Evolutionary conservation across 2,888 invertebrate species (phyloP).

Genomic region (Lordiphosa andalusiaca): DNA sequence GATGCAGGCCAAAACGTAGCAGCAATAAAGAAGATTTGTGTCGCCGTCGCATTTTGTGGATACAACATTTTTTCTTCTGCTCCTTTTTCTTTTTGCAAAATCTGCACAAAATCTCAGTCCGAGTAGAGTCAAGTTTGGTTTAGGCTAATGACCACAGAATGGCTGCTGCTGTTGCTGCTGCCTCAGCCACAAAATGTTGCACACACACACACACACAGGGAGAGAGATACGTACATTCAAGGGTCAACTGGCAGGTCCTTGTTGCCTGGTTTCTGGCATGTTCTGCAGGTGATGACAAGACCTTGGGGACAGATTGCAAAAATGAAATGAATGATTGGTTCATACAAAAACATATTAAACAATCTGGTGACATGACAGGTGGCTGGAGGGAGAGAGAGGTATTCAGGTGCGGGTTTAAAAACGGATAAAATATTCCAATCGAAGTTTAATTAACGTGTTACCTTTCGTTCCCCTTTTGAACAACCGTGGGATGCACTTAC

Average conservation of each 20-base stretch:
- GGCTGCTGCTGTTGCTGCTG: constrained; percentile 57
- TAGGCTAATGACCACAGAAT: constrained; percentile 74
- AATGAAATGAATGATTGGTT: constrained; percentile 59
- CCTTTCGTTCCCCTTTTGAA: constrained; percentile 8
- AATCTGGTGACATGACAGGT: background rate
- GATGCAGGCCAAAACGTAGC: constrained; percentile 66
- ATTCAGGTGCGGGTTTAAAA: too few species aligned
- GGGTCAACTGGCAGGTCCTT: constrained; percentile 11
- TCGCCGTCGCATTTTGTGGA: constrained; percentile 69
- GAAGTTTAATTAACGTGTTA: constrained; percentile 29
- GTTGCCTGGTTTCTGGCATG: constrained; percentile 6
- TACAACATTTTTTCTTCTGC: constrained; percentile 26
- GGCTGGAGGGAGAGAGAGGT: too few species aligned
- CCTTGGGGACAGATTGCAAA: constrained; percentile 45
- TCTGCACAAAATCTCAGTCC: constrained; percentile 64
- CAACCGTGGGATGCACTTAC: constrained; percentile 43
- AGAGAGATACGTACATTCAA: constrained; percentile 14
- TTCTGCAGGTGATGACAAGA: constrained; percentile 41
- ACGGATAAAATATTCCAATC: constrained; percentile 4
- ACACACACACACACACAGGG: constrained; percentile 23
- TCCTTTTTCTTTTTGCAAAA: constrained; percentile 50
- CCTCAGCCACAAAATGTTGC: constrained; percentile 60
- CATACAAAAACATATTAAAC: constrained; percentile 22
- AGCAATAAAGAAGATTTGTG: constrained; percentile 73
- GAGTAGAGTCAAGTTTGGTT: constrained; percentile 68